Evolutionary conservation across 2,888 invertebrate genomes (phyloP), one percentile per base, ranked within the genome.

Genomic region (Phorcus lineatus): DNA sequence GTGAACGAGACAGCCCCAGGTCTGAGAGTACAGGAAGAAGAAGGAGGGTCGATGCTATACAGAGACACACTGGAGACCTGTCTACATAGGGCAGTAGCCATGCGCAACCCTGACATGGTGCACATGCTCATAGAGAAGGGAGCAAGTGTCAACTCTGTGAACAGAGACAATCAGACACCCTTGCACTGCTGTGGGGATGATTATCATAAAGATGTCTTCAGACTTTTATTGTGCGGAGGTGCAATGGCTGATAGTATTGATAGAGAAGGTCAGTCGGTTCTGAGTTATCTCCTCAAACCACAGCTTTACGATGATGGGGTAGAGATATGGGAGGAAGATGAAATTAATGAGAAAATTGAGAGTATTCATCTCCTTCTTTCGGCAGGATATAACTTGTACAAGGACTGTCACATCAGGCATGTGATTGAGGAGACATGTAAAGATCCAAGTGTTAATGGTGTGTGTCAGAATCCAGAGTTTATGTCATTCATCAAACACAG

Each of bases 41-140:
- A 77, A 36, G 77, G 77, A 19, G 77, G 77, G 9, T 22, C 22
- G 6, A 57, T 77, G 40, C 55, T 36, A 3, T 77, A 77, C 57
- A 11, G 57, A n/a, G 36, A 55, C 28, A 28, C 62, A 17, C 62
- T 55, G n/a, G 55, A 77, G 16, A 77, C 77, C 24, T 77, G 57
- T 57, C 57, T 77, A 40, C 77, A 77, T 36, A 11, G 54, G 19
- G 77, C 77, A n/a, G 55, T 77, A 16, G 31, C 19, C 16, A 55
- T 36, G 36, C 54, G 55, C 9, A 77, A 77, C 28, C 22, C 57
- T 24, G 77, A 17, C 19, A 36, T 36, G 9, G 57, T 77, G 28
- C 31, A 31, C 17, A 28, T 77, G 22, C 55, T 77, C n/a, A n/a
- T 77, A 17, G 36, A 28, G 17, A 55, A 77, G 17, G 77, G 77